phyloP scores from a whole-genome alignment of 2,888 invertebrate species.

The Acronicta leporina region DNA sequence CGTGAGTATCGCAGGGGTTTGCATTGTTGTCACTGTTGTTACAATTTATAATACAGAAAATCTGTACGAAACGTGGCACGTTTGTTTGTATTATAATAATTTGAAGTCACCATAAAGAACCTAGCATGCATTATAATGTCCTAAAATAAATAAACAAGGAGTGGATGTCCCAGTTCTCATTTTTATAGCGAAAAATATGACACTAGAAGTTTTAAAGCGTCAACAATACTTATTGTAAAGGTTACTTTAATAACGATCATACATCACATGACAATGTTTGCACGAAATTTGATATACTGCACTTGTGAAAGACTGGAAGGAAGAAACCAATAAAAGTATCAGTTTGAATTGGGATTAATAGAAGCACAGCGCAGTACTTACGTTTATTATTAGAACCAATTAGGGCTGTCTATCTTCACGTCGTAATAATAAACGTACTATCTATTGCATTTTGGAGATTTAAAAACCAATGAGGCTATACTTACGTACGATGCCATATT shows the following conservation, averaged over 20 bases:
- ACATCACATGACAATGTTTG: conserved; percentile 35
- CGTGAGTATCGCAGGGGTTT: conserved; percentile 90
- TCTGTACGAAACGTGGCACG: not conserved
- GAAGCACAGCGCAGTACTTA: conserved; percentile 42
- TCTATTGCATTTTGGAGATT: no score
- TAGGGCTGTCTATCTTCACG: conserved; percentile 24
- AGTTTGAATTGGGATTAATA: conserved; percentile 51
- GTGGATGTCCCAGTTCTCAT: no score
- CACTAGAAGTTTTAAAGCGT: no score
- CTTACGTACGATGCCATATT: no score
- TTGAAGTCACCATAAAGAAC: not conserved
- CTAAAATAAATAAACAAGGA: no score
- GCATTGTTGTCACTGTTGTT: conserved; percentile 23
- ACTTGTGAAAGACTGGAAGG: conserved; percentile 40
- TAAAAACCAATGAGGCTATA: no score
- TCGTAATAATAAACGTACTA: not conserved
- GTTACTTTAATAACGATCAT: no score
- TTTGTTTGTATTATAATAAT: not conserved
- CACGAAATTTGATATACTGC: conserved; percentile 44
- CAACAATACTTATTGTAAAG: no score
- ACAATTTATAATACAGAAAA: conserved; percentile 15
- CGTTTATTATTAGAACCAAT: conserved; percentile 19
- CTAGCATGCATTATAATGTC: no score
- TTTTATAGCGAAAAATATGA: no score
- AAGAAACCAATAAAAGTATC: conserved; percentile 52